phyloP scores from a whole-genome alignment of 2,113 vertebrate genomes.

The Electrona antarctica region DNA sequence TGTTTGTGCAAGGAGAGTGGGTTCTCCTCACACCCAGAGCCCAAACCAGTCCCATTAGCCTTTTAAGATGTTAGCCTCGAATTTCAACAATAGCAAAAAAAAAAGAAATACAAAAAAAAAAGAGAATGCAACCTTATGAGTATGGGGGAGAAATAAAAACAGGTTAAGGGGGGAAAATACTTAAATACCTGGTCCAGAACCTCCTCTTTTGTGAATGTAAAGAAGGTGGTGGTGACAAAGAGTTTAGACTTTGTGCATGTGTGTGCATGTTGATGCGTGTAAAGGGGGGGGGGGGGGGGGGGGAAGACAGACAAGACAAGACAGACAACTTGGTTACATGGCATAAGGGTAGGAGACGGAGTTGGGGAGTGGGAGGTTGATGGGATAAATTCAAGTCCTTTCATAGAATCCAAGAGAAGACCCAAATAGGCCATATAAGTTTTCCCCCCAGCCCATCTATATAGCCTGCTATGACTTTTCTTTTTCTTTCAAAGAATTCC shows the following conservation, averaged over 20 bases:
- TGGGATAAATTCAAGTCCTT: slow-evolving; percentile 84
- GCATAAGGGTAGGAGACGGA: slow-evolving; percentile 9
- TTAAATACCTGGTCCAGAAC: slow-evolving; percentile 81
- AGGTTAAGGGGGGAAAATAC: slow-evolving; percentile 80
- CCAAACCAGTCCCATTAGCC: slow-evolving; percentile 92
- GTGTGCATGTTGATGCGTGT: slow-evolving; percentile 31
- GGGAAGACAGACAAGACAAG: too few relatives aligned
- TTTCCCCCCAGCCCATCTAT: slow-evolving; percentile 67
- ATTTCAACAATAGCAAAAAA: slow-evolving; percentile 89
- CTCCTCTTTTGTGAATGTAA: slow-evolving; percentile 73
- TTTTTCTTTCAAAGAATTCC: slow-evolving; percentile 83
- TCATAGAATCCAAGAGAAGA: slow-evolving; percentile 85
- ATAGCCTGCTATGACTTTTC: slow-evolving; percentile 84
- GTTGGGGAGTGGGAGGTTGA: slow-evolving; percentile 60
- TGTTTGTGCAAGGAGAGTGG: slow-evolving; percentile 92
- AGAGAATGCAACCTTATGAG: slow-evolving; percentile 86
- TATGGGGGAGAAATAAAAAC: slow-evolving; percentile 74
- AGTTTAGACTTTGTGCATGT: slow-evolving; percentile 62
- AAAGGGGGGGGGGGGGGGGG: slow-evolving; percentile 15
- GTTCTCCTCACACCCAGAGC: slow-evolving; percentile 95
- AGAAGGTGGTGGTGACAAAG: slow-evolving; percentile 72
- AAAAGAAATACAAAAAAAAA: slow-evolving; percentile 15
- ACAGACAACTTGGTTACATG: slow-evolving; percentile 36
- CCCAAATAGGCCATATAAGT: slow-evolving; percentile 80
- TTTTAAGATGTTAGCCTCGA: slow-evolving; percentile 96